A percentile compares a stretch with the other conserved stretches of the same genome.
These are phyloP conservation scores for Asbolus verrucosus DNA, from an alignment of 1,140 invertebrate genomes.

Conservation along the genomic window DNA sequence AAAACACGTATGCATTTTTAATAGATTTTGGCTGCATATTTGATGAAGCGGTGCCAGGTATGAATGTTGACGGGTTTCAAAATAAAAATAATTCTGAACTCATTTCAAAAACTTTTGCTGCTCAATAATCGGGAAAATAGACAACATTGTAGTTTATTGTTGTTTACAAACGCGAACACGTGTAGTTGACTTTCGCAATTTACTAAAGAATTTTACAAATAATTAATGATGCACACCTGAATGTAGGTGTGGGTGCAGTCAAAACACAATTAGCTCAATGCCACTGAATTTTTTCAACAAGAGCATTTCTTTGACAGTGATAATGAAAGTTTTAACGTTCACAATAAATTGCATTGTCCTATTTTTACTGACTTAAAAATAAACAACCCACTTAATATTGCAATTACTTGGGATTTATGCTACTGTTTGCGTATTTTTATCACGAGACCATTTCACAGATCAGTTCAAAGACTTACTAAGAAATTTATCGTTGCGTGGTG, in stretches of 20 bases:
- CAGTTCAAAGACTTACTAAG: slow-evolving; percentile 13
- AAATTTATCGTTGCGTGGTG: no score
- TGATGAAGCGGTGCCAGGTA: no score
- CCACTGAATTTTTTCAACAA: no score
- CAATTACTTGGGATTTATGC: slow-evolving; percentile 4
- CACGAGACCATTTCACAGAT: slow-evolving; percentile 12
- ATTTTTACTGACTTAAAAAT: not conserved
- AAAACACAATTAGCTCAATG: not conserved
- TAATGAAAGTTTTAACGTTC: no score
- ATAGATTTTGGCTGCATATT: no score
- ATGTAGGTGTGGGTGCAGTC: slow-evolving; percentile 4
- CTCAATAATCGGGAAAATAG: no score
- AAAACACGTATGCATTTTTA: no score
- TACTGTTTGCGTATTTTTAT: slow-evolving; percentile 7
- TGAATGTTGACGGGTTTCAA: no score
- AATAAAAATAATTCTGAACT: no score
- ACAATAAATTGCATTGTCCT: not conserved
- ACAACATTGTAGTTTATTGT: not conserved
- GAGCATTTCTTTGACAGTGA: no score
- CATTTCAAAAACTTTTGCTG: no score
- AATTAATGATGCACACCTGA: slow-evolving; percentile 18
- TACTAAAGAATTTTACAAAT: not conserved
- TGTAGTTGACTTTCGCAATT: slow-evolving; percentile 6
- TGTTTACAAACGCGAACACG: slow-evolving; percentile 7
- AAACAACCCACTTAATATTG: not conserved